Conservation (phyloP, 2,797 vertebrate species). For the Rhynchotus rufescens region DNA sequence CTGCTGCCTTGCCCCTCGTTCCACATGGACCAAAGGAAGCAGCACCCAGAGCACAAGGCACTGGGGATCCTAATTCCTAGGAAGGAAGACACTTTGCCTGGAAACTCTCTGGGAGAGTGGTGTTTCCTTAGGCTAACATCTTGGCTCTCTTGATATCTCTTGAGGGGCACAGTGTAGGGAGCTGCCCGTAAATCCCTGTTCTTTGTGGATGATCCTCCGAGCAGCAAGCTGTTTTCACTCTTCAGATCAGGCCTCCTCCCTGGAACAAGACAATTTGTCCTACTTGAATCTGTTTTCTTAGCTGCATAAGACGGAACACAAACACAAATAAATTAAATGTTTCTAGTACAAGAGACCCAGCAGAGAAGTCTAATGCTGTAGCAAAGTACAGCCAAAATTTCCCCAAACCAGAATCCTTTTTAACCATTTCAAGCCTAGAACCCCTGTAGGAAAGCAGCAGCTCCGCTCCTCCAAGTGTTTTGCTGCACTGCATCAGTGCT, state of each 20-base stretch:
- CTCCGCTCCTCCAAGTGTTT: not conserved
- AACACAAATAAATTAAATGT: constrained; percentile 65
- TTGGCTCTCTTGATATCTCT: not conserved
- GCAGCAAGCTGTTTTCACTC: constrained; percentile 49
- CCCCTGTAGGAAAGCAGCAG: not conserved
- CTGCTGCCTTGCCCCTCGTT: not conserved
- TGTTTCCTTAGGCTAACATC: not conserved
- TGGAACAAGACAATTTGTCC: constrained; percentile 68
- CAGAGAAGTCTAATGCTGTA: constrained; percentile 21
- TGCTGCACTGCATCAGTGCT: not conserved
- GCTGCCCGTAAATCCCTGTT: not conserved
- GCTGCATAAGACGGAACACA: constrained; percentile 61
- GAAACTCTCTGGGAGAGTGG: not conserved
- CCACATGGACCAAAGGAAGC: not conserved
- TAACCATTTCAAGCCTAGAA: not conserved
- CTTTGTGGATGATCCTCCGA: constrained; percentile 1
- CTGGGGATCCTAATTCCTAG: not conserved
- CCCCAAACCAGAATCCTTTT: not conserved
- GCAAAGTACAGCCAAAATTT: constrained; percentile 6
- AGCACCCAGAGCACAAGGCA: not conserved
- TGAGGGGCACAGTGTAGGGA: constrained; percentile 19
- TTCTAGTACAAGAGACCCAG: constrained; percentile 36
- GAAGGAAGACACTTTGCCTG: not conserved
- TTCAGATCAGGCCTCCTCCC: constrained; percentile 30
- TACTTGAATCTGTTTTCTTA: constrained; percentile 73